These are phyloP conservation scores for Bungarus multicinctus DNA, from an alignment of 2,113 vertebrate genomes.

Conservation along the genomic window DNA sequence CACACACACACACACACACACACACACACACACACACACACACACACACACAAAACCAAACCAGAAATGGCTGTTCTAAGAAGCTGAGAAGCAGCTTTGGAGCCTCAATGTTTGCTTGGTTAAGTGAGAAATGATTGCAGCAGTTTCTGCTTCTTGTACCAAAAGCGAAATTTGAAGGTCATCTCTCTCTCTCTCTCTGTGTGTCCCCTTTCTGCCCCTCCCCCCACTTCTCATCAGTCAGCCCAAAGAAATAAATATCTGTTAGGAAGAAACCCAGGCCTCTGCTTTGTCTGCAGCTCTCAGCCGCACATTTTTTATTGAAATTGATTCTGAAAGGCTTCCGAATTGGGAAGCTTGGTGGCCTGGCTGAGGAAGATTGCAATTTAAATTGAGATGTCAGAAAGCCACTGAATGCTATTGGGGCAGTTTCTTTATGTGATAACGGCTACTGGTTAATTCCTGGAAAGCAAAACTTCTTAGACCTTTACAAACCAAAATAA, in stretches of 20 bases:
- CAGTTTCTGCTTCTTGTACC: neutral
- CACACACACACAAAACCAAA: neutral
- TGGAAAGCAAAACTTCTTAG: constrained; percentile 41
- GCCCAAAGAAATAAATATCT: neutral
- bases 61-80: neutral
- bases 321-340: constrained; percentile 36
- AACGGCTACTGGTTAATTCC: constrained; percentile 42
- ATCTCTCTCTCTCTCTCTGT: neutral
- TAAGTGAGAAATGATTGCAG: neutral
- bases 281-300: neutral
- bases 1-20: neutral
- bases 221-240: neutral
- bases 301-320: constrained; percentile 8
- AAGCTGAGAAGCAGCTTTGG: neutral
- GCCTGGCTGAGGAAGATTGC: constrained; percentile 31
- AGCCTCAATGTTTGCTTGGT: neutral
- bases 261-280: neutral
- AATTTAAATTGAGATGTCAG: constrained; percentile 40
- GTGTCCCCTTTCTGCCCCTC: neutral
- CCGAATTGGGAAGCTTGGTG: constrained; percentile 16
- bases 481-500: constrained; percentile 51
- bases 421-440: constrained; percentile 32
- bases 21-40: too few species aligned
- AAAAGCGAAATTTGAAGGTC: constrained; percentile 15
- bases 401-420: constrained; percentile 36